Base-by-base conservation (phyloP, 2,113 vertebrate genomes). In the Lontra canadensis region DNA sequence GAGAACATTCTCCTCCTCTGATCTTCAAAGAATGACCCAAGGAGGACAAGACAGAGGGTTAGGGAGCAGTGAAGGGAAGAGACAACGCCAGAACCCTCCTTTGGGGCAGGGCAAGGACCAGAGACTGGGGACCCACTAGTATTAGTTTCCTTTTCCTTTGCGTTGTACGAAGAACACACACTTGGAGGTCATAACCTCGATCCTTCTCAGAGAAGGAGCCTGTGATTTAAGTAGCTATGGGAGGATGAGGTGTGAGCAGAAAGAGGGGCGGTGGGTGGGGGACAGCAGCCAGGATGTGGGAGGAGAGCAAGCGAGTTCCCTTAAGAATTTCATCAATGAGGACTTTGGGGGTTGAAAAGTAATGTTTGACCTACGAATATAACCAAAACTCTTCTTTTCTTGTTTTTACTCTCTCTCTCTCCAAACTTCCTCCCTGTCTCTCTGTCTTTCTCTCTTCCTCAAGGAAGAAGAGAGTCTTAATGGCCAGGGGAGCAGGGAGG, bases 31-130 rank as follows among this genome's bases (percentile, higher is more conserved):
- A 6, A 57, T 44, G 21, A 57, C 17, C 29, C 59, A 69, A 21
- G 26, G 39, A 79, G 52, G 49, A 67, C 23, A 73, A 2, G 4
- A 3, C 0, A 0, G 15, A 2, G 6, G 17, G 17, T 3, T 18
- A 13, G 18, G 63, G 21, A 47, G 15, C 4, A 3, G 1, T 14
- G 39, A 52, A 34, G 6, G 25, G 31, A 25, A 85, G 21, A 6
- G 15, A 61, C 4, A 4, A 34, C 1, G 0, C n/a, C 15, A 74
- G 83, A 44, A 25, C 55, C 59, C 39, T 82, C 29, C 36, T 73
- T 47, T 21, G 31, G 49, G 57, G 31, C 76, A 59, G 42, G 73
- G 34, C 29, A 76, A 52, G 79, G 71, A 7, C 44, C 79, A 47
- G 87, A 65, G 79, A 9, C 42, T 25, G 26, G 47, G 8, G 5